Evolutionary conservation across 2,888 invertebrate species (phyloP).

Genomic region (Lepeophtheirus nordmannii): DNA sequence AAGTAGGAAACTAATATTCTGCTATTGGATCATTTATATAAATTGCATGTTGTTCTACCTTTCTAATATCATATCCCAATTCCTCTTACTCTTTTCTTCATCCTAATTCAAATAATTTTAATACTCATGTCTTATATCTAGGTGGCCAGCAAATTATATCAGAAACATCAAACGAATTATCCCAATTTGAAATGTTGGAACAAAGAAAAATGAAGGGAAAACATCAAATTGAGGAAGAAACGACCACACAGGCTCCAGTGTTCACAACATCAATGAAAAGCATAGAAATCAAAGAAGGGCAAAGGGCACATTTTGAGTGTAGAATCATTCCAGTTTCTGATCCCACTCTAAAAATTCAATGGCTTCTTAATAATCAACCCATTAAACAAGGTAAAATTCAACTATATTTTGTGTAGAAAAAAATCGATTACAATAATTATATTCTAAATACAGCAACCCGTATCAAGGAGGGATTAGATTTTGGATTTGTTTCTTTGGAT

Average conservation of each 20-base stretch:
- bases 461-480: conserved; percentile 88
- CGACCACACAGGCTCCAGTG: conserved; percentile 74
- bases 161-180: conserved; percentile 69
- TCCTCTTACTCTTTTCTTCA: too few species aligned
- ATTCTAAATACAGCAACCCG: conserved; percentile 48
- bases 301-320: conserved; percentile 85
- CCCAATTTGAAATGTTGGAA: conserved; percentile 76
- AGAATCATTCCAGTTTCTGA: conserved; percentile 85
- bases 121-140: conserved; percentile 26
- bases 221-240: conserved; percentile 62
- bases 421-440: background rate
- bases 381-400: conserved; percentile 53
- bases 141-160: conserved; percentile 59
- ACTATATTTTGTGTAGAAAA: background rate
- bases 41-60: too few species aligned
- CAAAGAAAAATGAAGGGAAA: conserved; percentile 44
- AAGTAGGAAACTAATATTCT: too few species aligned
- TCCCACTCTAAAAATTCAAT: conserved; percentile 79
- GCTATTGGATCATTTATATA: too few species aligned
- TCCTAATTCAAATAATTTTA: too few species aligned
- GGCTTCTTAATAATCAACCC: conserved; percentile 81
- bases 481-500: conserved; percentile 91
- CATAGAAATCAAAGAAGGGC: conserved; percentile 80
- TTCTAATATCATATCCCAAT: too few species aligned
- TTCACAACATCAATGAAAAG: conserved; percentile 84